These are phyloP conservation scores for Drosophila flavopinicola DNA, from an alignment of 2,888 invertebrate species.

Conservation along the genomic window DNA sequence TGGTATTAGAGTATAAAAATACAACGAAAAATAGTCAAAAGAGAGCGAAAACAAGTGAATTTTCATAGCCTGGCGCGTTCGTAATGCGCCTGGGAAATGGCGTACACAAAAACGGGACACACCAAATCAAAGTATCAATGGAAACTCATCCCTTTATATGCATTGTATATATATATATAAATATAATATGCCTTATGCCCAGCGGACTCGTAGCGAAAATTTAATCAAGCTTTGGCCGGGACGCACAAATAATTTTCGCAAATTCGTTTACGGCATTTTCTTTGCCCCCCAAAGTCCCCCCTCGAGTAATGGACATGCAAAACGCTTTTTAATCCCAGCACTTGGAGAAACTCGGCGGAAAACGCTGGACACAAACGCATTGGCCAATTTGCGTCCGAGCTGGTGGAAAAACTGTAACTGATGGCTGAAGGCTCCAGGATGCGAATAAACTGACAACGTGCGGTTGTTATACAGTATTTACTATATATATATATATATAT, in stretches of 20 bases:
- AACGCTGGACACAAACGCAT: conserved; percentile 55
- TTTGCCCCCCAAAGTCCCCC: conserved; percentile 17
- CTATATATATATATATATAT: neutral
- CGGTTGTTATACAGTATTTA: conserved; percentile 1
- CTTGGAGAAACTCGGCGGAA: conserved; percentile 20
- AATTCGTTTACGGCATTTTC: conserved; percentile 72
- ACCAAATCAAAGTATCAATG: conserved; percentile 69
- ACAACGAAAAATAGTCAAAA: conserved; percentile 26
- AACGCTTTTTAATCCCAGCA: conserved; percentile 70
- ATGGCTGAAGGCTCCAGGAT: conserved; percentile 47
- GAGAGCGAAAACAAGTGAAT: conserved; percentile 19
- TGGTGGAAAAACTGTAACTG: conserved; percentile 38
- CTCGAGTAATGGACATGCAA: conserved; percentile 62
- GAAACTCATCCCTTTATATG: conserved; percentile 44
- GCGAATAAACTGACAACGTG: conserved; percentile 44
- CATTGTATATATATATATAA: conserved; percentile 9
- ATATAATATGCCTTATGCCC: conserved; percentile 57
- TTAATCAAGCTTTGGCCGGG: conserved; percentile 64
- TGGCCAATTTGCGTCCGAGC: conserved; percentile 65
- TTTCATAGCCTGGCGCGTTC: conserved; percentile 33
- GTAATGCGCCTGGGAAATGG: conserved; percentile 58
- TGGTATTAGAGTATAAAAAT: too few relatives aligned
- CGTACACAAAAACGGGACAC: conserved; percentile 29
- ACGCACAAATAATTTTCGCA: conserved; percentile 69
- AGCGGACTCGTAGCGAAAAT: conserved; percentile 57